These are phyloP conservation scores for Sterna hirundo DNA, from an alignment of 2,113 vertebrate genomes.

Conservation along the genomic window DNA sequence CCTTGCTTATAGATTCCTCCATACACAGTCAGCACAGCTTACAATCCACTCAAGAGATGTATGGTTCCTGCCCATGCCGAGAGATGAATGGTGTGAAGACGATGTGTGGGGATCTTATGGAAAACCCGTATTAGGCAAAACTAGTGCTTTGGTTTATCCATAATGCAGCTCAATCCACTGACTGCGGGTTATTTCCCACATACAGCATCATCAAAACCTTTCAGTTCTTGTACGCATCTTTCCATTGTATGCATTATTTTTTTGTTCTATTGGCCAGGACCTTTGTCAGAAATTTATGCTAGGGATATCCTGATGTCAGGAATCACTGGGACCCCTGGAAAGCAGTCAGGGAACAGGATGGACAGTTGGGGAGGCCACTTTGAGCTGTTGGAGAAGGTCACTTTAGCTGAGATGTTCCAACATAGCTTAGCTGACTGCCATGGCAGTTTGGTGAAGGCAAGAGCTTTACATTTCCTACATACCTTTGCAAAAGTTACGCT, in stretches of 20 bases:
- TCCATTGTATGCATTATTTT: not conserved
- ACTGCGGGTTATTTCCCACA: not conserved
- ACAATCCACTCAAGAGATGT: slow-evolving; percentile 80
- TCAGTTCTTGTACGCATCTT: not conserved
- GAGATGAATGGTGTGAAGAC: not conserved
- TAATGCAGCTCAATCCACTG: not conserved
- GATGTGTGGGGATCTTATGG: not conserved
- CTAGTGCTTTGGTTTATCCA: not conserved
- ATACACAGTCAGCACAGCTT: slow-evolving; percentile 93
- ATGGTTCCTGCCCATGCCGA: not conserved
- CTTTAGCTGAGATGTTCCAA: not conserved
- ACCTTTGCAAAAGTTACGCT: not conserved
- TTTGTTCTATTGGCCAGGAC: not conserved
- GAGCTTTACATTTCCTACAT: not conserved
- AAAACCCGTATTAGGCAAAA: not conserved
- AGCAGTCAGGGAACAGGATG: not conserved
- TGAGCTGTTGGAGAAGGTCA: not conserved
- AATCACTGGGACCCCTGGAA: not conserved
- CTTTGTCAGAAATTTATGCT: not conserved
- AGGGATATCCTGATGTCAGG: not conserved
- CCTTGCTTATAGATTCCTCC: slow-evolving; percentile 80
- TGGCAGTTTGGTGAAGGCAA: not conserved
- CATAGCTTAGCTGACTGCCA: not conserved
- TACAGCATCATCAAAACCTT: not conserved
- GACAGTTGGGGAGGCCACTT: not conserved